Evolutionary conservation across 1,140 invertebrate genomes (phyloP).

Genomic region (Diorhabda elongata): DNA sequence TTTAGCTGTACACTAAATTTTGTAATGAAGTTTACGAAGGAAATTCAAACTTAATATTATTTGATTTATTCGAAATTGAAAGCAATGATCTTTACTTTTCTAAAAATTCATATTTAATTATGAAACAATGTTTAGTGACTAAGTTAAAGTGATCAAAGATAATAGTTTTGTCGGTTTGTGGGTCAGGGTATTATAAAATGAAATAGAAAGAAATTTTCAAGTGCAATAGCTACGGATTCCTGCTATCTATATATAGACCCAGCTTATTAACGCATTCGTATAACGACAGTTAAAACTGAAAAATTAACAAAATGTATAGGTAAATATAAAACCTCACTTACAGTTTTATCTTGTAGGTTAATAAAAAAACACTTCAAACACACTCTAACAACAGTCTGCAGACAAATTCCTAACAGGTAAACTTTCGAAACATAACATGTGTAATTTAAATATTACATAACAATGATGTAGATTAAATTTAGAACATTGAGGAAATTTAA

Average conservation of each 20-base stretch:
- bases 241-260: slow-evolving; percentile 12
- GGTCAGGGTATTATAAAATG: not conserved
- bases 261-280: slow-evolving; percentile 6
- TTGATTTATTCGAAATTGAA: too few species aligned
- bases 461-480: not conserved
- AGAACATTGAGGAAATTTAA: not conserved
- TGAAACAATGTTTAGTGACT: too few species aligned
- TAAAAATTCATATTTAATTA: too few species aligned
- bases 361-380: not conserved
- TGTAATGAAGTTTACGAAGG: too few species aligned
- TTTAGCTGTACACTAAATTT: too few species aligned
- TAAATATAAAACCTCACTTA: not conserved
- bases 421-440: not conserved
- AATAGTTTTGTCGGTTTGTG: not conserved
- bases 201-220: slow-evolving; percentile 1
- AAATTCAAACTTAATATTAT: too few species aligned
- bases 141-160: too few species aligned
- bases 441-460: slow-evolving; percentile 5
- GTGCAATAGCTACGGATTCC: slow-evolving; percentile 1
- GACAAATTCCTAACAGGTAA: not conserved
- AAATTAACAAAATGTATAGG: not conserved
- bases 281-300: not conserved
- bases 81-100: too few species aligned
- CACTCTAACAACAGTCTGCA: not conserved
- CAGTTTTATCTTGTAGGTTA: not conserved